Evolutionary conservation across 2,888 invertebrate species (phyloP).

Genomic region (Ferdinandea cuprea): DNA sequence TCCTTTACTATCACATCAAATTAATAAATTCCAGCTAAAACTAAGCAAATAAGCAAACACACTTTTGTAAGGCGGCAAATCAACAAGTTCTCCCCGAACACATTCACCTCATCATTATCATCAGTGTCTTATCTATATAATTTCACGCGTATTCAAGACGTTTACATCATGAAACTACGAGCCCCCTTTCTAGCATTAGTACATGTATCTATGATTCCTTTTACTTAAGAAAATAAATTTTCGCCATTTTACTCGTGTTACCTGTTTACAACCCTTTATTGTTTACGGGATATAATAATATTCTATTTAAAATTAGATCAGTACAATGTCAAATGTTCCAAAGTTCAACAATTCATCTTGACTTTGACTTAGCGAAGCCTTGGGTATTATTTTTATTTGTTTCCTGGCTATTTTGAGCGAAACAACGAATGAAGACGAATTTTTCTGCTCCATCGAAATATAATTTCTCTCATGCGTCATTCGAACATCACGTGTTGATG

Average conservation of each 20-base stretch:
- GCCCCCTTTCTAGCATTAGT: not conserved
- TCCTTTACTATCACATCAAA: too few species aligned
- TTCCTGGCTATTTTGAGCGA: not conserved
- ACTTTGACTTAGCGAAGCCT: constrained; percentile 15
- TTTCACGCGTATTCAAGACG: not conserved
- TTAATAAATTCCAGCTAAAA: too few species aligned
- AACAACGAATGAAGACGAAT: constrained; percentile 2
- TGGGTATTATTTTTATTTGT: not conserved
- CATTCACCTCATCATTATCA: not conserved
- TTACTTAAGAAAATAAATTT: too few species aligned
- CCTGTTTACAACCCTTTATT: too few species aligned
- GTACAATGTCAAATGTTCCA: constrained; percentile 28
- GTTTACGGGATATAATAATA: too few species aligned
- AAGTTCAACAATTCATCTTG: constrained; percentile 40
- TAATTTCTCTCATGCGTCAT: constrained; percentile 26
- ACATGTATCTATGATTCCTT: too few species aligned
- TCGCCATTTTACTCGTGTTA: too few species aligned
- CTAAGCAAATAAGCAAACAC: not conserved
- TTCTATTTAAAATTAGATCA: constrained; percentile 15
- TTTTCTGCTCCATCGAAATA: not conserved
- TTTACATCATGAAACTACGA: not conserved
- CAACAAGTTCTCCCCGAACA: not conserved
- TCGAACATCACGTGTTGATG: constrained; percentile 36
- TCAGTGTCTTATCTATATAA: not conserved
- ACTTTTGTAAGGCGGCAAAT: not conserved